Base-by-base conservation (phyloP, 1,140 invertebrate species). In the Bombus affinis region DNA sequence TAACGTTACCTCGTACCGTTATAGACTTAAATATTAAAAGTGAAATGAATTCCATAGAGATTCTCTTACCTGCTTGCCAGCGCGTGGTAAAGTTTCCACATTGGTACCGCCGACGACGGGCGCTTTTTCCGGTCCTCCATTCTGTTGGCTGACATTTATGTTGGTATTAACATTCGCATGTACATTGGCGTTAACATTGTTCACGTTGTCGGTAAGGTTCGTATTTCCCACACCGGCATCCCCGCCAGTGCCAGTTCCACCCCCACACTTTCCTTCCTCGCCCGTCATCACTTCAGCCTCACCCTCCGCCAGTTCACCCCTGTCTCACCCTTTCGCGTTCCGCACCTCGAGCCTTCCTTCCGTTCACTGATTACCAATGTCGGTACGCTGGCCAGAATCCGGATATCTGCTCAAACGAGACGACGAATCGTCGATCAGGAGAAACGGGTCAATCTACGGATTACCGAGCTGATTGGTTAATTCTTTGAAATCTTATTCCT, bases 21-120 rank as follows among this genome's bases (percentile, higher is more conserved):
- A 32, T 66, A 42, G 6, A 15, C 42, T 15, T 15, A 10, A 37
- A 44, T 65, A 42, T 13, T 10, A 47, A 42, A 57, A 47, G 28
- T 13, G 10, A 57, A 12, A 15, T 3, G 8, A 59, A 72, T 32
- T 13, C 35, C 5, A 47, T 22, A 10, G 4, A 65, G 10, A 57
- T 42, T 59, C n/a, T 15, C 86, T 92, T 93, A 96, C 96, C 95
- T 96, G 96, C 93, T 96, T 96, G 74, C 95, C 95, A 84, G 95
- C 92, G 72, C 96, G 95, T 47, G 96, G 96, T 81, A 96, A 91
- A 28, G 96, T 96, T 93, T 96, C 96, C 93, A 96, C 96, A 90
- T 96, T 96, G 84, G 95, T 96, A 85, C 96, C 96, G 88, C 96
- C 95, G 71, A 96, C 96, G 37, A 96, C 96, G 39, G 96, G 96